Evolutionary conservation across 2,888 invertebrate genomes (phyloP).

Genomic region (Aleiodes leptofemur): DNA sequence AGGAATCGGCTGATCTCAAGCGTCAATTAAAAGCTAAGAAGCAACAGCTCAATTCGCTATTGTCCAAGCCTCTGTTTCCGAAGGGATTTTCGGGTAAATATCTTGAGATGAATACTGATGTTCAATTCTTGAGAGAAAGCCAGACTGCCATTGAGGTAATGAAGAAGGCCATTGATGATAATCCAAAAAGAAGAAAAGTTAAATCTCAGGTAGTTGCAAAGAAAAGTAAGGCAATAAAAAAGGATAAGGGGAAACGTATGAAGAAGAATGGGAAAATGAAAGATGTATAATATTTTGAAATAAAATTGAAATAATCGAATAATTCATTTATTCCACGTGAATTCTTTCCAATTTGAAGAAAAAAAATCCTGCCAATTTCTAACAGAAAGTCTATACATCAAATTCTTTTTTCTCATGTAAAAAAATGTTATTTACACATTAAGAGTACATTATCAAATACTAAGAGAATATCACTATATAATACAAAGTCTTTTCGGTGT

Average conservation of each 20-base stretch:
- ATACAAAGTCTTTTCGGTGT: conserved; percentile 8
- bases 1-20: conserved; percentile 75
- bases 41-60: conserved; percentile 77
- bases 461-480: conserved; percentile 24
- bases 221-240: conserved; percentile 50
- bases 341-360: conserved; percentile 23
- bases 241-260: conserved; percentile 41
- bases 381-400: conserved; percentile 18
- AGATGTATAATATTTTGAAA: neutral
- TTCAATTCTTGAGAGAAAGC: conserved; percentile 63
- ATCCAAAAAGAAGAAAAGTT: conserved; percentile 43
- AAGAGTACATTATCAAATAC: conserved; percentile 18
- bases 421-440: conserved; percentile 28
- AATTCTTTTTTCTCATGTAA: conserved; percentile 6
- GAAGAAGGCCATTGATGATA: conserved; percentile 71
- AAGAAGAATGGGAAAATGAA: conserved; percentile 11
- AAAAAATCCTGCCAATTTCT: conserved; percentile 11
- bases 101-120: conserved; percentile 72
- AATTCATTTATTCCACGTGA: conserved; percentile 36
- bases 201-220: conserved; percentile 40
- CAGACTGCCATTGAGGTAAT: conserved; percentile 78
- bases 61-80: conserved; percentile 81
- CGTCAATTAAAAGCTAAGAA: conserved; percentile 76
- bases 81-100: conserved; percentile 83
- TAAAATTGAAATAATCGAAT: conserved; percentile 43